These are phyloP conservation scores for Manis pentadactyla DNA, from an alignment of 2,797 vertebrate species.

Conservation along the genomic window DNA sequence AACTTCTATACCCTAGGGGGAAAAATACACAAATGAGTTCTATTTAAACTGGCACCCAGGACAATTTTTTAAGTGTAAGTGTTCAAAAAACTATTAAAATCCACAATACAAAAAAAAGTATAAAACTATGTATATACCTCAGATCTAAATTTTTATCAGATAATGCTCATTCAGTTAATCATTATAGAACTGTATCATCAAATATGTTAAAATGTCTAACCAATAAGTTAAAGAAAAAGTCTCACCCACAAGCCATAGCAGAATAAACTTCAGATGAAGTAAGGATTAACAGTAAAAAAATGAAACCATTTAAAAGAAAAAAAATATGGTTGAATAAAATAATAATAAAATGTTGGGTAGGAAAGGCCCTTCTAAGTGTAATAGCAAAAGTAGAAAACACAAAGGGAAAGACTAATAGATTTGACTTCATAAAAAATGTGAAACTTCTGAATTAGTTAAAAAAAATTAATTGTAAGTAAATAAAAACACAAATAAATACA, in stretches of 20 bases:
- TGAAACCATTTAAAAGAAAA: background rate
- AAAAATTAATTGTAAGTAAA: background rate
- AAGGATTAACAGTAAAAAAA: slow-evolving; percentile 1
- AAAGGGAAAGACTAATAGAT: slow-evolving; percentile 11
- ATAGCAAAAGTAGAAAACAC: background rate
- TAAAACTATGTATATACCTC: background rate
- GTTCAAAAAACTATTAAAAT: slow-evolving; percentile 26
- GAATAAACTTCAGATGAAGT: slow-evolving; percentile 22
- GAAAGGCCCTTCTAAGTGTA: slow-evolving; percentile 17
- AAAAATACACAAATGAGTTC: background rate
- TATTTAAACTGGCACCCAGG: slow-evolving; percentile 25
- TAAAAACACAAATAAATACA: background rate
- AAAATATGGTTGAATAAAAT: background rate
- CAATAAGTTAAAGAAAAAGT: slow-evolving; percentile 27
- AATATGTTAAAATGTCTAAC: slow-evolving; percentile 39
- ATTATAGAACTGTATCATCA: background rate
- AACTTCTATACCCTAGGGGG: slow-evolving; percentile 90
- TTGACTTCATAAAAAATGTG: background rate
- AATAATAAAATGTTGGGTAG: background rate
- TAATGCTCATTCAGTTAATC: slow-evolving; percentile 9
- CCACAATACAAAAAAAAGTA: background rate
- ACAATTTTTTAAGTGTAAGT: background rate
- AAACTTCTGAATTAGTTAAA: background rate
- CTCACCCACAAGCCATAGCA: background rate
- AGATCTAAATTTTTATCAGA: slow-evolving; percentile 14